Conservation (phyloP, 2,797 vertebrate species). For the Phylloscopus collybita region DNA sequence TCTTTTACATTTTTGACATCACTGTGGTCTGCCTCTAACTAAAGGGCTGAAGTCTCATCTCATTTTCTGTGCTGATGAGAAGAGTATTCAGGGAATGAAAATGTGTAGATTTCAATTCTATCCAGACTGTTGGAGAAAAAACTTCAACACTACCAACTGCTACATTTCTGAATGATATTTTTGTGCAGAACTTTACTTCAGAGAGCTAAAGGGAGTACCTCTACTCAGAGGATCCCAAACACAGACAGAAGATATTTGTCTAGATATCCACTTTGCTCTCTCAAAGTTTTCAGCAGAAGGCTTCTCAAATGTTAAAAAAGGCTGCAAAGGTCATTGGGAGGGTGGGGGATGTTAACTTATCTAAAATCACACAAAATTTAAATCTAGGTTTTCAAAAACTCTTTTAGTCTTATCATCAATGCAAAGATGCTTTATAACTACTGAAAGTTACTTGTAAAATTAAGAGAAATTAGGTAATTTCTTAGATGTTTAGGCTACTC, state of each 20-base stretch:
- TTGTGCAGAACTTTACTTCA: not conserved
- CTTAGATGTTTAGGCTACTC: not conserved
- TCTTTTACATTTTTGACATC: not conserved
- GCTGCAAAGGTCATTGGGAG: accelerated
- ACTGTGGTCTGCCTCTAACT: not conserved
- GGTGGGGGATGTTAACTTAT: accelerated
- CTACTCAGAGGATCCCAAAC: not conserved
- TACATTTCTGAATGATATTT: not conserved
- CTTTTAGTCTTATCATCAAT: not conserved
- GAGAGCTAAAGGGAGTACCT: not conserved
- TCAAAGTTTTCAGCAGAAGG: not conserved
- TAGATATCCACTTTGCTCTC: not conserved
- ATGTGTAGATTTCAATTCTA: not conserved
- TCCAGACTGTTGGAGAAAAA: not conserved
- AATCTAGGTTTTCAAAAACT: not conserved
- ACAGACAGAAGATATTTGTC: not conserved
- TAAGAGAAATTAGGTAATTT: not conserved
- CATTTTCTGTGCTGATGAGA: not conserved
- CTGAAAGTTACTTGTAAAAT: not conserved
- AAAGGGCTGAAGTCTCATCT: not conserved
- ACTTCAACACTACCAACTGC: not conserved
- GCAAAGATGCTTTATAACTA: not conserved
- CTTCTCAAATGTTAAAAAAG: not conserved
- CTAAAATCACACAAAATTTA: not conserved
- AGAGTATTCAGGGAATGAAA: not conserved